These are phyloP conservation scores for Papilio helenus DNA, from an alignment of 1,140 invertebrate genomes.

Conservation along the genomic window DNA sequence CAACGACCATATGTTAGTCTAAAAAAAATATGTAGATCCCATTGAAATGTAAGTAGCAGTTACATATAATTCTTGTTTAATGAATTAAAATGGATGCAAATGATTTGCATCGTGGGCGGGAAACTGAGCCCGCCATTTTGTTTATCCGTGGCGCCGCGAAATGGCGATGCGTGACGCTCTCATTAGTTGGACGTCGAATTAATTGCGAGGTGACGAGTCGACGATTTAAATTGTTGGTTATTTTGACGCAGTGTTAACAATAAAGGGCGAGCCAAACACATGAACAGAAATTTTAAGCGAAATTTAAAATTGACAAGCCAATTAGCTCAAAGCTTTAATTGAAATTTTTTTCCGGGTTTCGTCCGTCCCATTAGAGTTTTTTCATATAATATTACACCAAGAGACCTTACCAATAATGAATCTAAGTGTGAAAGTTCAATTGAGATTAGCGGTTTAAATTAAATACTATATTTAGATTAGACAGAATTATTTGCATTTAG, in stretches of 20 bases:
- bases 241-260: conserved; percentile 13
- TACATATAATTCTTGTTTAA: conserved; percentile 23
- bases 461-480: too few species aligned
- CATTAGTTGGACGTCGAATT: conserved; percentile 49
- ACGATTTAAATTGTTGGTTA: conserved; percentile 9
- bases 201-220: conserved; percentile 49
- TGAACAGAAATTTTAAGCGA: not conserved
- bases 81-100: conserved; percentile 43
- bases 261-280: not conserved
- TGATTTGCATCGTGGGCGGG: conserved; percentile 7
- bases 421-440: too few species aligned
- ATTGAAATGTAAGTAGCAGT: not conserved
- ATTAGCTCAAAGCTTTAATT: not conserved
- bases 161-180: conserved; percentile 43
- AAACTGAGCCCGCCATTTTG: conserved; percentile 49
- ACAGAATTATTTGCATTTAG: too few species aligned
- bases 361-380: too few species aligned
- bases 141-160: conserved; percentile 45
- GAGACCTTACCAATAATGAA: too few species aligned
- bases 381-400: too few species aligned
- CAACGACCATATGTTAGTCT: too few species aligned
- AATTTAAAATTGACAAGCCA: not conserved
- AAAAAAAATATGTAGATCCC: not conserved
- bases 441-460: too few species aligned
- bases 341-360: not conserved